Percentiles rank a stretch among this genome's conserved stretches.
These are phyloP conservation scores for Pyrgilauda ruficollis DNA, from an alignment of 2,113 vertebrate genomes.

Conservation along the genomic window DNA sequence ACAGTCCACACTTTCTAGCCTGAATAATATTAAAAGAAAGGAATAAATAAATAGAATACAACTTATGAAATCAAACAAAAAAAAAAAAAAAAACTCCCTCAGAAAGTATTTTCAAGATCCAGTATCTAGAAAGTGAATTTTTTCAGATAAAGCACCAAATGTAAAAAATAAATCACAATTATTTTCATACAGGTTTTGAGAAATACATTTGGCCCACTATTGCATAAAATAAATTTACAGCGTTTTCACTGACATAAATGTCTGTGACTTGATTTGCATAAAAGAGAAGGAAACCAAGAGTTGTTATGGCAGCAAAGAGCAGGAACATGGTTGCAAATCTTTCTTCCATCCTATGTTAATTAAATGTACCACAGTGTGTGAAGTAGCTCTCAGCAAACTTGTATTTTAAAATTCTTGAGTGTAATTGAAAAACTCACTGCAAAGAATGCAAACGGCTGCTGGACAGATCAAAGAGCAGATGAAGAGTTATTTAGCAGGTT, in stretches of 20 bases:
- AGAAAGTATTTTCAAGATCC: neutral
- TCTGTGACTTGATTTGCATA: constrained; percentile 73
- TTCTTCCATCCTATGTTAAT: constrained; percentile 1
- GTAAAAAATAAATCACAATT: constrained; percentile 35
- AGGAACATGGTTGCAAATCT: constrained; percentile 2
- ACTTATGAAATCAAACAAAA: neutral
- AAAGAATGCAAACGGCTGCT: constrained; percentile 50
- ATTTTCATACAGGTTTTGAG: constrained; percentile 45
- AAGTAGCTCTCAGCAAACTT: constrained; percentile 44
- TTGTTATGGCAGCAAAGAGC: constrained; percentile 52
- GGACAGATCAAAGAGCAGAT: constrained; percentile 64
- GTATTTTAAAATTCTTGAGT: constrained; percentile 57
- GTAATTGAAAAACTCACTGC: constrained; percentile 29
- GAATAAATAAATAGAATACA: neutral
- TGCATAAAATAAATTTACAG: constrained; percentile 21
- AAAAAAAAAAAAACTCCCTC: neutral
- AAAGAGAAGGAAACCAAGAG: constrained; percentile 57
- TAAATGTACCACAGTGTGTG: neutral
- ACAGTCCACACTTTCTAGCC: neutral
- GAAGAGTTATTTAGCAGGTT: constrained; percentile 59
- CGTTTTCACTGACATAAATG: constrained; percentile 61
- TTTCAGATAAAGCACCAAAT: constrained; percentile 18
- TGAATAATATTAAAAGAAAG: neutral
- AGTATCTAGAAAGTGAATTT: neutral
- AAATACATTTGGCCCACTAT: constrained; percentile 37